Conservation (phyloP, 1,140 invertebrate species). For the Zelostemma sp. region DNA sequence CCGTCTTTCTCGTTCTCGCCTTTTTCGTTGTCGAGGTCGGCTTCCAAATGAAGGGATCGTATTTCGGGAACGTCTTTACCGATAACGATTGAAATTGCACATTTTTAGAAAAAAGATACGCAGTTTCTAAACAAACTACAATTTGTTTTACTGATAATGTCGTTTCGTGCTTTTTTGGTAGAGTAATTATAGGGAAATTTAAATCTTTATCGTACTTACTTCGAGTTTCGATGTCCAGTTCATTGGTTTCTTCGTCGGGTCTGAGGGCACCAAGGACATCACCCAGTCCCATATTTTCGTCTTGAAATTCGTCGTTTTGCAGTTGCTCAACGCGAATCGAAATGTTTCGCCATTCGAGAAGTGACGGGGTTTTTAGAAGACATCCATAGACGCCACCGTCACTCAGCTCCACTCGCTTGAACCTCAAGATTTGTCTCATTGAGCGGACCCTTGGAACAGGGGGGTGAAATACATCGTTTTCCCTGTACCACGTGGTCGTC, state of each 20-base stretch:
- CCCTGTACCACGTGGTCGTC: conserved; percentile 59
- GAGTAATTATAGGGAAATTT: too few species aligned
- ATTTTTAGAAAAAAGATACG: too few species aligned
- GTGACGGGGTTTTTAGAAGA: conserved; percentile 29
- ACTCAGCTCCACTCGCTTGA: conserved; percentile 47
- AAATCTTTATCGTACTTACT: conserved; percentile 7
- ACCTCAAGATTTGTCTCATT: conserved; percentile 54
- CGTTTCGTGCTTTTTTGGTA: too few species aligned
- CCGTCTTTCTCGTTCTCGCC: conserved; percentile 54
- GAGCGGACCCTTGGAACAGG: conserved; percentile 41
- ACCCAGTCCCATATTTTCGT: conserved; percentile 46
- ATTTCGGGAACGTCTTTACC: conserved; percentile 57
- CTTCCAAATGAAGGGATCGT: conserved; percentile 60
- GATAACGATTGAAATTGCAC: not conserved
- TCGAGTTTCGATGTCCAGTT: conserved; percentile 55
- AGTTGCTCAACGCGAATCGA: conserved; percentile 52
- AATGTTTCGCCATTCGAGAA: conserved; percentile 58
- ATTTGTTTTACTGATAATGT: too few species aligned
- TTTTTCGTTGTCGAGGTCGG: conserved; percentile 58
- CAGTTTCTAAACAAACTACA: too few species aligned
- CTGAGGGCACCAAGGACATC: conserved; percentile 46
- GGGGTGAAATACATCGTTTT: conserved; percentile 43
- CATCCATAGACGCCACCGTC: conserved; percentile 60
- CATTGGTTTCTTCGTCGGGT: conserved; percentile 63
- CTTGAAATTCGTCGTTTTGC: conserved; percentile 54